Evolutionary conservation across 2,797 vertebrate genomes (phyloP), one percentile per base, ranked within the genome.

Genomic region (Poecilia wingei): DNA sequence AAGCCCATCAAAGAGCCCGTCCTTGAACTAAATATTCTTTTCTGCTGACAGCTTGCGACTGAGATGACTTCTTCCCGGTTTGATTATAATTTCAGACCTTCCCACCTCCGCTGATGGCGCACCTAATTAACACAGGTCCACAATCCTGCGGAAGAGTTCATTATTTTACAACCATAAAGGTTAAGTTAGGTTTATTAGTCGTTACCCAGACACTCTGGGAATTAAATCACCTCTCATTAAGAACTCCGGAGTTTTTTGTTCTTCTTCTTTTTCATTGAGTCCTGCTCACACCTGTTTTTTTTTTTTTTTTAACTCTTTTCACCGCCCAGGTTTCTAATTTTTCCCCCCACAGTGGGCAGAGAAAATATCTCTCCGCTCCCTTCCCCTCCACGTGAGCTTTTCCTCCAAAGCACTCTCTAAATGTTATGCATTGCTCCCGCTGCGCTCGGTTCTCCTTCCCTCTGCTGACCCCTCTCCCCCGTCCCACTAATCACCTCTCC

Each of bases 401-500:
- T 78, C 57, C 66, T 78, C 57, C 57, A 79, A 76, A 77, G 6
- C 28, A 68, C 80, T 84, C 77, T 87, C 73, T 86, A 87, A 91
- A 89, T 88, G 86, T 90, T 88, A 84, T 82, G 71, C 82, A 47
- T 87, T 45, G 86, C 85, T 76, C 86, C 78, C 16, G 76, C 88
- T 78, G 78, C 70, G 83, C 68, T 84, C 39, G 53, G 77, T 75
- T 79, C 71, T 82, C 47, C n/a, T 77, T 71, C 64, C 76, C 80
- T 79, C 76, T 31, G 79, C 78, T 88, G 85, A 84, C 84, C 90
- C 89, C 12, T 75, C 86, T 79, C 80, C 70, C 84, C 86, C 80
- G 86, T 89, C 87, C 86, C 77, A 79, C 88, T 85, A 92, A 92
- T 94, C 92, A 90, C 86, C 86, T 87, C 87, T 90, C 86, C 86